Evolutionary conservation across 2,113 vertebrate genomes (phyloP).

Genomic region (Varanus komodoensis): DNA sequence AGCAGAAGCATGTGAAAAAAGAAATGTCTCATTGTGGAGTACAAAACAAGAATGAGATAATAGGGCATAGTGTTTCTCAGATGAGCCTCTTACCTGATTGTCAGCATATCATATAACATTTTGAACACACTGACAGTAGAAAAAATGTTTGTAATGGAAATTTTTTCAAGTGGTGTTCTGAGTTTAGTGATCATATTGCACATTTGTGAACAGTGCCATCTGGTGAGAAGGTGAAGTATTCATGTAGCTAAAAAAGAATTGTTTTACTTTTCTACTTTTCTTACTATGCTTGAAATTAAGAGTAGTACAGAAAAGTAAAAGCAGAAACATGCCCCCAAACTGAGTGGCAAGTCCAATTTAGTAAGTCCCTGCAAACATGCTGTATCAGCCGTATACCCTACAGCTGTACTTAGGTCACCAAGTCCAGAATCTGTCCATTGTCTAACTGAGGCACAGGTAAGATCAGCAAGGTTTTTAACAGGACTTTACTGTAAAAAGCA

Average conservation of each 20-base stretch:
- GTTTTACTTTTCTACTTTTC: neutral
- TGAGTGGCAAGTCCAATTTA: neutral
- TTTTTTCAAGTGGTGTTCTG: neutral
- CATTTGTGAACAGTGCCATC: slow-evolving; percentile 20
- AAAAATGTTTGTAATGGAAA: neutral
- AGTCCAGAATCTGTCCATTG: no score
- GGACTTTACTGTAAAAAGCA: no score
- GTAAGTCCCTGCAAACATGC: neutral
- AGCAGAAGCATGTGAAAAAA: neutral
- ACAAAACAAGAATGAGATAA: neutral
- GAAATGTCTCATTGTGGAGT: neutral
- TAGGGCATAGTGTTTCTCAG: neutral
- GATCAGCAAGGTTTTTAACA: no score
- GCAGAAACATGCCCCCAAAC: neutral
- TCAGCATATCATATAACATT: neutral
- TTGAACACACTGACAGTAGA: neutral
- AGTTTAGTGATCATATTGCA: neutral
- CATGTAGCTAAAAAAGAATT: neutral
- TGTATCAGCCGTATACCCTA: neutral
- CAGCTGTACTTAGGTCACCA: no score
- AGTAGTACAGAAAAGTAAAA: neutral
- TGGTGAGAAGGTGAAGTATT: slow-evolving; percentile 4
- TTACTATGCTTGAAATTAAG: neutral
- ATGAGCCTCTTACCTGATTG: neutral
- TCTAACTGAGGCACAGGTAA: no score